Base-by-base conservation (phyloP, 2,797 vertebrate genomes). In the Yasuhikotakia modesta region DNA sequence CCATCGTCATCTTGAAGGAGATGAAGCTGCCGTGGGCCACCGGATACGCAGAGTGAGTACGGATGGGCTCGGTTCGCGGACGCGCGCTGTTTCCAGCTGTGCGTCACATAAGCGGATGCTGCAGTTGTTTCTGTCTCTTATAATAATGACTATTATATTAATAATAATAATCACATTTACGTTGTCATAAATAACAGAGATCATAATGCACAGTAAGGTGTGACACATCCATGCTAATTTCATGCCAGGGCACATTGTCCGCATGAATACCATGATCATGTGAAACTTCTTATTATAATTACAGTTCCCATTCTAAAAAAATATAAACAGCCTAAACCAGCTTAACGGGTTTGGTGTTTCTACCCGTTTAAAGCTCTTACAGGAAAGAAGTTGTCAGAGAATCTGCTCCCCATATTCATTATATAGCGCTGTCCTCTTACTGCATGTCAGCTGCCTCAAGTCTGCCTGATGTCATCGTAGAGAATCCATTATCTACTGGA, bases 41-140 rank as follows among this genome's bases (percentile, higher is more conserved):
- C 30, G 97, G 97, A 80, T 98, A 98, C 86, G 97, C 97, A 63
- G 97, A 98, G 97, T 98, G 91, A 98, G 97, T 96, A 88, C 6
- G 39, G 50, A 13, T 53, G 39, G 14, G 17, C 19, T 19, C 50
- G 30, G 46, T 45, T 24, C 6, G n/a, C 4, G 27, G 22, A 5
- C 27, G 70, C 22, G 57, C 57, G 17, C n/a, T 0, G 55, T 7
- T 46, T 17, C 5, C 4, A n/a, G 21, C 21, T 50, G 46, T 13
- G 46, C 46, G 48, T 50, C 48, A 50, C 17, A n/a, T 16, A 8
- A 35, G 30, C 21, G 48, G 19, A 63, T 63, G 43, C 73, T 24
- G 32, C 50, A 11, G 61, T 4, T 21, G 22, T 45, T 22, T 57
- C 21, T 16, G 35, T 45, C 39, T 4, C 16, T 39, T 14, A 6